These are phyloP conservation scores for Talpa occidentalis DNA, from an alignment of 2,113 vertebrate species.

Conservation along the genomic window DNA sequence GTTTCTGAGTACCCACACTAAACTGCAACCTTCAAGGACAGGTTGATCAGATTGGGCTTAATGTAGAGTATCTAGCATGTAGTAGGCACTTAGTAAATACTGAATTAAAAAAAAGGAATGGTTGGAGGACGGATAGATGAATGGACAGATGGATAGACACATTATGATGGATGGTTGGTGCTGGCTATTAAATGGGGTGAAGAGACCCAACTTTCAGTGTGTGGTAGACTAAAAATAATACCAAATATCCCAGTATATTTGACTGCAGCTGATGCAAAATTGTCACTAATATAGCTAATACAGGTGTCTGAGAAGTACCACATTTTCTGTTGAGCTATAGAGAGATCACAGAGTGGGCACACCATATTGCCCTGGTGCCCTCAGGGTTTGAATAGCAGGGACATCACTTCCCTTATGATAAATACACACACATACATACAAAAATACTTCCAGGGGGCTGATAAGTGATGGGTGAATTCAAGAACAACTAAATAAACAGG, in stretches of 20 bases:
- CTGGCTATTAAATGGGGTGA: background rate
- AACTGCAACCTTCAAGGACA: background rate
- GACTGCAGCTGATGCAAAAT: background rate
- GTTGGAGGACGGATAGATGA: background rate
- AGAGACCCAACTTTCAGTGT: background rate
- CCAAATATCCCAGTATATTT: background rate
- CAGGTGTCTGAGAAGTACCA: background rate
- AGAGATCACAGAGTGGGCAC: background rate
- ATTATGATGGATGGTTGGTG: background rate
- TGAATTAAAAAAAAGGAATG: background rate
- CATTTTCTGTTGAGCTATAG: background rate
- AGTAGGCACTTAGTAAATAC: background rate
- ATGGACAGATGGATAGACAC: background rate
- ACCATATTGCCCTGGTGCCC: background rate
- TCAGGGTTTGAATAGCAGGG: background rate
- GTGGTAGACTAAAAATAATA: background rate
- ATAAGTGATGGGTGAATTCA: slow-evolving; percentile 35
- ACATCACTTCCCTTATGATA: slow-evolving; percentile 12
- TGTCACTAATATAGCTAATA: background rate
- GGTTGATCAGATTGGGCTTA: background rate
- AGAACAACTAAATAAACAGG: slow-evolving; percentile 30
- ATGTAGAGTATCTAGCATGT: background rate
- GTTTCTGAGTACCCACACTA: background rate
- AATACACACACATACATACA: background rate
- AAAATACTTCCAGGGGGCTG: background rate